A percentile compares a stretch with the other conserved stretches of the same genome.
These are phyloP conservation scores for Cartodere bifasciata DNA, from an alignment of 2,888 invertebrate species.

Conservation along the genomic window DNA sequence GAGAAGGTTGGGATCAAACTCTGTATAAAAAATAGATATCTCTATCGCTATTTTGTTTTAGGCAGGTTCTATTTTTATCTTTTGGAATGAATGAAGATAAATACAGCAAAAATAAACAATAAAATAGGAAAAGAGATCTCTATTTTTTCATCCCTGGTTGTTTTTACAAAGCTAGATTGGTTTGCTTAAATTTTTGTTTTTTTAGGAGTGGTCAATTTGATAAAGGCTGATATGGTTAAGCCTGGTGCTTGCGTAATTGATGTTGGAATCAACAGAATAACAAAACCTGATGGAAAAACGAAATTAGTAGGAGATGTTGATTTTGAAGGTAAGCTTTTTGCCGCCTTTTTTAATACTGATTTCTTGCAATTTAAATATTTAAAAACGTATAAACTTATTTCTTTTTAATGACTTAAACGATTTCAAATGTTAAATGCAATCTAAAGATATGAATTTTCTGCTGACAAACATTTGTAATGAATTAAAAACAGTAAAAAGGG, in stretches of 20 bases:
- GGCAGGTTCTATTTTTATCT: too few relatives aligned
- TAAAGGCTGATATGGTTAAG: constrained; percentile 76
- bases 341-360: too few relatives aligned
- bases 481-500: constrained; percentile 1
- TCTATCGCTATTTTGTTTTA: too few relatives aligned
- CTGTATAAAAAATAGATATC: too few relatives aligned
- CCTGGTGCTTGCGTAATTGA: constrained; percentile 81
- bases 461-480: background rate
- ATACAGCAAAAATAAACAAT: too few relatives aligned
- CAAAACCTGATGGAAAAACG: constrained; percentile 49
- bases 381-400: constrained; percentile 6
- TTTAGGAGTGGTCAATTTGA: constrained; percentile 58
- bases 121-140: constrained; percentile 19
- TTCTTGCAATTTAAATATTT: constrained; percentile 5
- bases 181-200: constrained; percentile 12
- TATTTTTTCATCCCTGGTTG: constrained; percentile 20
- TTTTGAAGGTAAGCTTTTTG: constrained; percentile 55
- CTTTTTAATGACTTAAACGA: background rate
- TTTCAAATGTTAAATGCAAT: too few relatives aligned
- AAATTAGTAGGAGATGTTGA: constrained; percentile 82
- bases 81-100: too few relatives aligned
- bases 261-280: constrained; percentile 70
- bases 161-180: constrained; percentile 6
- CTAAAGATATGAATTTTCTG: too few relatives aligned
- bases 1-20: too few relatives aligned